Evolutionary conservation across 2,797 vertebrate genomes (phyloP), one percentile per base, ranked within the genome.

Genomic region (Neostethus bicornis): DNA sequence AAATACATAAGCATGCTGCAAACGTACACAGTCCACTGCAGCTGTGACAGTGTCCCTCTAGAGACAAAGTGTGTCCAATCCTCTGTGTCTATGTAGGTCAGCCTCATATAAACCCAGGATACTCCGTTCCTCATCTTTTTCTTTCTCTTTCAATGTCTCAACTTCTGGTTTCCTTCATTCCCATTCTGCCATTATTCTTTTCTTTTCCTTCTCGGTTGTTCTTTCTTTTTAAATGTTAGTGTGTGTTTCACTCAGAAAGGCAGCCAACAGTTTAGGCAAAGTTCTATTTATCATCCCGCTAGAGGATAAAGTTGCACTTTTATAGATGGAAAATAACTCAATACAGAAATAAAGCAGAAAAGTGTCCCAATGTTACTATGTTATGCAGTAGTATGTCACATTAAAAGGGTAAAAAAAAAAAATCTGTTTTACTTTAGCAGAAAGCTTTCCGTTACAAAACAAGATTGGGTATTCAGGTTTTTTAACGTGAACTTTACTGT

Each of bases 41-140:
- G 73, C 70, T 84, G 81, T 81, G 70, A 69, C 67, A 34, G 66
- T 52, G 72, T 73, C 64, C 70, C 85, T 77, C 79, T 49, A 58
- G 80, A 85, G 80, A 85, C 47, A 14, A 37, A 84, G 77, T 81
- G 81, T 86, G 82, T 86, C 87, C 82, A 82, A 84, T 86, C 75
- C 83, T 73, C 73, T 77, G 44, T 61, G 55, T 68, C 79, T 83
- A 89, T 84, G 66, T 89, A 85, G 87, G 87, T 87, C 87, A 89
- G 72, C 70, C 72, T 83, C 66, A 62, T 61, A 83, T 65, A 82
- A 79, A 80, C 64, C 49, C 65, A 56, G 51, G 37, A 77, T 65
- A 75, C 78, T 67, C 80, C 80, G 47, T 53, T 63, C 44, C 57
- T 51, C 20, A 23, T 56, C 20, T 26, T 51, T 62, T 57, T 50